Base-by-base conservation (phyloP, 2,113 vertebrate species). In the Chunga burmeisteri region DNA sequence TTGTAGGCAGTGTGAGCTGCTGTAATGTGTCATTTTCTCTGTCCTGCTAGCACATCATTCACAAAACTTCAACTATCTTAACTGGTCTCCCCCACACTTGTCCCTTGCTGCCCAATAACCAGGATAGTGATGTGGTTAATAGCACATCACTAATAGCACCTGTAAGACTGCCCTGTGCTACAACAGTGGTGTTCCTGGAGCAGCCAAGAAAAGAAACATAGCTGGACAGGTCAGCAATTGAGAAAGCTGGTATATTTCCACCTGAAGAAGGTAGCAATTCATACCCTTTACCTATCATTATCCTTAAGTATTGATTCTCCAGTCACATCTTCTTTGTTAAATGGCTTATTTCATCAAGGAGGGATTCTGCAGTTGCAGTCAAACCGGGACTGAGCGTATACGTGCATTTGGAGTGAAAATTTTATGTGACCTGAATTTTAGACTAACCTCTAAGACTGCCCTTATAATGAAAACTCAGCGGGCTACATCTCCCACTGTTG, bases 281-380 rank as follows among this genome's bases (percentile, higher is more conserved):
- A 68, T 61, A 87, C 40, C 42, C 46, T 96, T 61, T 87, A 38
- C 71, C 72, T 81, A 56, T 66, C 70, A 65, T 91, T 80, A 94
- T 50, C 73, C 78, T 72, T 65, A 55, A 53, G 36, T 91, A 94
- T 89, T 59, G 84, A 95, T 96, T 70, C 84, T 75, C 32, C 40
- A 79, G 93, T 72, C 83, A 79, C 50, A 86, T 86, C 95, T 97
- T 90, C 89, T 80, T 91, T 79, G 83, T 91, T 91, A 84, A 90
- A 94, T 83, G 61, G 67, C 66, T 87, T 87, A 61, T 71, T 94
- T 90, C 90, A 93, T 62, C 73, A 90, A 74, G 62, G 70, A 89
- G 50, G 36, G 29, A 82, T 90, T 89, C 49, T 66, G 62, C 3
- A 1, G 81, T 75, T 88, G 81, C 71, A 82, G 78, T 44, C 50